Conservation (phyloP, 2,113 vertebrate genomes). For the Mesocricetus auratus region DNA sequence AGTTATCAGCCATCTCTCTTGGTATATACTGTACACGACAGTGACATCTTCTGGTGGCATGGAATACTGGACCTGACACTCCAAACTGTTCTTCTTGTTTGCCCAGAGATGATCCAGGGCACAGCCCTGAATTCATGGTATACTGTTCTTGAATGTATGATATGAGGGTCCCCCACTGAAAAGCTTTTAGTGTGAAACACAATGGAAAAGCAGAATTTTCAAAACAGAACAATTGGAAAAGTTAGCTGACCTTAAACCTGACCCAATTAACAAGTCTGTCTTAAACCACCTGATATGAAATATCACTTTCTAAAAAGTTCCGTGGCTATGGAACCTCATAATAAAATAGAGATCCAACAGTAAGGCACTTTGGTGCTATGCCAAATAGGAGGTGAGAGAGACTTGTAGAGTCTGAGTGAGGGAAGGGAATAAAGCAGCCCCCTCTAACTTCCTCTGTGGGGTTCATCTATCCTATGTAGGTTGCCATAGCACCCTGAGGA, state of each 20-base stretch:
- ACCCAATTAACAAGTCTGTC: not conserved
- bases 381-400: not conserved
- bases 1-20: not conserved
- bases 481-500: not conserved
- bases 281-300: not conserved
- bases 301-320: not conserved
- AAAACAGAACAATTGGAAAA: not conserved
- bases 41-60: constrained; percentile 86
- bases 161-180: not conserved
- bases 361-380: not conserved
- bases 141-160: not conserved
- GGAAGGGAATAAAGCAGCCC: not conserved
- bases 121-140: not conserved
- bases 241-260: not conserved
- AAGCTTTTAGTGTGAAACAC: not conserved
- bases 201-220: not conserved
- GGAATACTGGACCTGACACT: not conserved
- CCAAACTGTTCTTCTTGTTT: not conserved
- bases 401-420: not conserved
- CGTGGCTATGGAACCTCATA: not conserved
- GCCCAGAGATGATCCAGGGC: not conserved
- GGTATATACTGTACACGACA: constrained; percentile 76
- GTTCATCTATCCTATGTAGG: too few relatives aligned
- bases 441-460: not conserved
- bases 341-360: not conserved